These are phyloP conservation scores for Thymelicus sylvestris DNA, from an alignment of 2,888 invertebrate genomes.

Conservation along the genomic window DNA sequence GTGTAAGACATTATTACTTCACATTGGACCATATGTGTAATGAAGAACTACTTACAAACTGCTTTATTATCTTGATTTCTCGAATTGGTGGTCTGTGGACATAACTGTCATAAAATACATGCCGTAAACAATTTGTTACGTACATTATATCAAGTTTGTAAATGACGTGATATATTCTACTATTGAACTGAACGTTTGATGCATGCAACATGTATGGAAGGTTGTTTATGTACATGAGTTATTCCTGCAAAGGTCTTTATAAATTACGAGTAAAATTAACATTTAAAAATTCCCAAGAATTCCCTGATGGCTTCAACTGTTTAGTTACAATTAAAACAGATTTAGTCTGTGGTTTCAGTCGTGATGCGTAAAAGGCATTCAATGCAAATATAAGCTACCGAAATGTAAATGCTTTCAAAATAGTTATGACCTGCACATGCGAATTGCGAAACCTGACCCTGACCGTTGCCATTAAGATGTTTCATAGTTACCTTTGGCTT, in stretches of 20 bases:
- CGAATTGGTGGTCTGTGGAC: slow-evolving; percentile 14
- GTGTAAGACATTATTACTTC: background rate
- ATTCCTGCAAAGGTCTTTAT: background rate
- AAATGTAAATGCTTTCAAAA: background rate
- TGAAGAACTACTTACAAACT: background rate
- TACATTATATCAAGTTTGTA: background rate
- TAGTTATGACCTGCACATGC: background rate
- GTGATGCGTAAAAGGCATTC: too few species aligned
- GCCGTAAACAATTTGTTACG: background rate
- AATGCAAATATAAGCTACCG: too few species aligned
- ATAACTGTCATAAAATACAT: slow-evolving; percentile 1
- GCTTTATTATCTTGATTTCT: slow-evolving; percentile 4
- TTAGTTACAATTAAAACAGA: too few species aligned
- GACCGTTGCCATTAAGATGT: background rate
- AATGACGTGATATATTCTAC: slow-evolving; percentile 6
- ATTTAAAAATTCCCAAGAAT: too few species aligned
- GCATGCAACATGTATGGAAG: background rate
- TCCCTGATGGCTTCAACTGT: too few species aligned
- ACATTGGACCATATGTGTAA: background rate
- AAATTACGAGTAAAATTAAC: too few species aligned
- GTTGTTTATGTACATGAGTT: background rate
- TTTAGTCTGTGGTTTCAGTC: too few species aligned
- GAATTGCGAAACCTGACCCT: background rate
- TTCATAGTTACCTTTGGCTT: background rate
- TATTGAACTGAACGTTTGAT: background rate